Evolutionary conservation across 2,888 invertebrate genomes (phyloP), one percentile per base, ranked within the genome.

Genomic region (Zaprionus lineosus): DNA sequence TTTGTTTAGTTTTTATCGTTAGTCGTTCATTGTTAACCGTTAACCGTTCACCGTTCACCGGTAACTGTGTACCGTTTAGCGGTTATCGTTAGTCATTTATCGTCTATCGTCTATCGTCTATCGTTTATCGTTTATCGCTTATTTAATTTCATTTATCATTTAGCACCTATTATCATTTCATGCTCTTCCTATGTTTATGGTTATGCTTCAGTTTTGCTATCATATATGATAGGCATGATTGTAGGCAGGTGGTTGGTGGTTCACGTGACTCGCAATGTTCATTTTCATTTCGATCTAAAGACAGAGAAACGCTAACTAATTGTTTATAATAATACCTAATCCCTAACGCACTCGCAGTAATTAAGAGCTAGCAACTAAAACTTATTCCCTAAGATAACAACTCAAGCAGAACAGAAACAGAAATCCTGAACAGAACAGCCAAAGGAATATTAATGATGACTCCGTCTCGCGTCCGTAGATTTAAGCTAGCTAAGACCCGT

Each of bases 241-340:
- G 86, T 72, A 77, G 82, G 74, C 86, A 82, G 86, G 82, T 87
- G 86, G 77, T 85, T 86, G 72, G 71, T 79, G 64, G 76, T 78
- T 82, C 83, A 74, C 84, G 84, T 78, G 83, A 78, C 84, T 77
- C 59, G 74, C 79, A 78, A 77, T 71, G 58, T 71, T 75, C 43
- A 31, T 40, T 43, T 28, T 31, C 12, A 8, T 0, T 7, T 52
- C n/a, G 11, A 11, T 15, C 5, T 37, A n/a, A 12, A 31, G 31
- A 21, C 29, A 41, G 41, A 43, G 24, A 69, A 62, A 82, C 58
- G 78, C 82, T 84, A 77, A 62, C 82, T 84, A 84, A 60, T 29
- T n/a, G 19, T 9, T 28, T 28, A n/a, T n/a, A n/a, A n/a, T n/a
- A 26, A 21, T 24, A 24, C 8, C 24, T 24, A 24, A 24, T 24